Evolutionary conservation across 2,797 vertebrate species (phyloP).

Genomic region (Chelonia mydas): DNA sequence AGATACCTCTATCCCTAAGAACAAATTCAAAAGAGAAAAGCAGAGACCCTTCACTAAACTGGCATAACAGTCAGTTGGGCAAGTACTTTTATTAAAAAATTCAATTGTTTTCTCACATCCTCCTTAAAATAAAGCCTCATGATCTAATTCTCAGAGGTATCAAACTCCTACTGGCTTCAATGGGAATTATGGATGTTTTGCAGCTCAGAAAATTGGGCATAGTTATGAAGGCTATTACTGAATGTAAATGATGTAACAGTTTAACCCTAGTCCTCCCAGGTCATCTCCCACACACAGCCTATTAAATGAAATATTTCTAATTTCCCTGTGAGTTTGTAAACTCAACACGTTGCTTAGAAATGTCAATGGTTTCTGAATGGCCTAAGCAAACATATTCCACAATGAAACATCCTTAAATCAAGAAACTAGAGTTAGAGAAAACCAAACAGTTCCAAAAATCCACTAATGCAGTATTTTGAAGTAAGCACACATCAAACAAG

Average conservation of each 20-base stretch:
- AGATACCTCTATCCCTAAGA: constrained; percentile 14
- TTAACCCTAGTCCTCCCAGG: too few relatives aligned
- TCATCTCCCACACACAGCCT: neutral
- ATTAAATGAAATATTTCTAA: neutral
- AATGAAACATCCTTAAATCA: neutral
- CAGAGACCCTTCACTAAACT: neutral
- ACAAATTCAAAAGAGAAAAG: neutral
- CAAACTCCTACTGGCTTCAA: neutral
- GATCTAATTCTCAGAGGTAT: neutral
- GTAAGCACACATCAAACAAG: neutral
- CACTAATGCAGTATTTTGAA: neutral
- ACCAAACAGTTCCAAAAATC: neutral
- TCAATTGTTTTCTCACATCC: neutral
- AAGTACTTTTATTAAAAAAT: constrained; percentile 34
- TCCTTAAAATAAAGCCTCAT: constrained; percentile 38
- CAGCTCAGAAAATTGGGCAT: neutral
- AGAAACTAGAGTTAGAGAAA: neutral
- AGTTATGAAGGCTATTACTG: neutral
- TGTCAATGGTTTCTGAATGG: neutral
- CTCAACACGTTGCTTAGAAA: neutral
- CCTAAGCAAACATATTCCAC: neutral
- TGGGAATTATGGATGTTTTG: neutral
- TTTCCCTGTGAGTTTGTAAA: neutral
- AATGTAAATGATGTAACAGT: too few relatives aligned
- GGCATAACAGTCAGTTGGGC: neutral